Evolutionary conservation across 2,888 invertebrate genomes (phyloP), one percentile per base, ranked within the genome.

Genomic region (Junonia oenone): DNA sequence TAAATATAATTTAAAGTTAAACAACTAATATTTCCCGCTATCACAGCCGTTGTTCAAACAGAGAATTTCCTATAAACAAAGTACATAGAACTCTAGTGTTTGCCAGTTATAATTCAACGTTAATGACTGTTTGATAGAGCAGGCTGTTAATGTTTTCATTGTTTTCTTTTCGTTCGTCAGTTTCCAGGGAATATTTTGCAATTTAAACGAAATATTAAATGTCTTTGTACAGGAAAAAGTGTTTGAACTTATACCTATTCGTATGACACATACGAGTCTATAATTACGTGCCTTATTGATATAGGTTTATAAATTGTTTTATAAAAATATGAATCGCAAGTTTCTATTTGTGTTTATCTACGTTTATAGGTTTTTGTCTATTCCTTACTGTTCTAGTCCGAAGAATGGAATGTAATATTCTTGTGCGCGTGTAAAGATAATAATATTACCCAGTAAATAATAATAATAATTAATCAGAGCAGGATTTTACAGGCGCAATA

Each of bases 61-160:
- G 22, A 15, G 38, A 14, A 22, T 49, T 31, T 48, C 35, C 47
- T 45, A 49, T 49, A 53, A 53, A 57, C 35, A 57, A 53, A 53
- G 64, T 55, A 61, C 62, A 64, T 61, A 72, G 69, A 66, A 64
- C 63, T 67, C 61, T 50, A 56, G 61, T 68, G 65, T 69, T 69
- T 67, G 43, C 38, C 6, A 3, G 65, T 59, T 63, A 63, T 66
- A 64, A 58, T 63, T 57, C 54, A 55, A 58, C 26, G 56, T 68
- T 70, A 73, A 72, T 67, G 68, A 69, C 66, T 70, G 63, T 67
- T 68, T 69, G 68, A 73, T 71, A 66, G 66, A 64, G 63, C 64
- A 56, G 59, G 49, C 63, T 61, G 63, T 64, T 63, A 54, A 55
- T 57, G 56, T 62, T 60, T 17, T 19, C 63, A 64, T 67, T 63